Evolutionary conservation across 2,888 invertebrate genomes (phyloP), one percentile per base, ranked within the genome.

Genomic region (Hirtodrosophila histrioides): DNA sequence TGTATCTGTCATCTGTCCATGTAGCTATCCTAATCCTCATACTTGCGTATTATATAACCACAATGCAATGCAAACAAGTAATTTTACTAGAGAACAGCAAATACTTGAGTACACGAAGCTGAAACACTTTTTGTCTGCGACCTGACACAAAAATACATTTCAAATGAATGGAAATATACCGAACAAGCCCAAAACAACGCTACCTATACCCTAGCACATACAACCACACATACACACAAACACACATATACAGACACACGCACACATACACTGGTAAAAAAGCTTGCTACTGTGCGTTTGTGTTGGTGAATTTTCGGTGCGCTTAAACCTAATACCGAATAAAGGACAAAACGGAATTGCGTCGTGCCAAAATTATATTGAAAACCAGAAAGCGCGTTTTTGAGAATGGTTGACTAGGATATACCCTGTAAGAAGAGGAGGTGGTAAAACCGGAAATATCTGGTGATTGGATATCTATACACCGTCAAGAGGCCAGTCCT

Each of bases 121-220:
- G 27, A 33, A 36, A 29, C 31, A 24, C 5, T 27, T n/a, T 11
- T 31, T 63, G 39, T 10, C 54, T 39, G 23, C 49, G 37, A 68
- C 33, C 60, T 48, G 57, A 17, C 44, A 41, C 44, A 60, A 62
- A 75, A 63, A 67, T 72, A 41, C 57, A 63, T 82, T 78, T 68
- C 57, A 78, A 87, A 83, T 86, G 73, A 88, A 73, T 86, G 88
- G 84, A 83, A 83, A 83, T 79, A 12, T 83, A 83, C 81, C 77
- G 51, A 45, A 46, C 29, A 31, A 49, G 50, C 45, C 36, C 23
- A 36, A 78, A 46, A 24, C 41, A 35, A 41, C 37, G 51, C 62
- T 69, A 62, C 63, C 63, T 68, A 50, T 35, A 10, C 17, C 17
- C 17, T 17, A 17, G 1, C 41, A 31, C 48, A 64, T 17, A n/a